These are phyloP conservation scores for Gymnothorax javanicus DNA, from an alignment of 2,797 vertebrate genomes.

Conservation along the genomic window DNA sequence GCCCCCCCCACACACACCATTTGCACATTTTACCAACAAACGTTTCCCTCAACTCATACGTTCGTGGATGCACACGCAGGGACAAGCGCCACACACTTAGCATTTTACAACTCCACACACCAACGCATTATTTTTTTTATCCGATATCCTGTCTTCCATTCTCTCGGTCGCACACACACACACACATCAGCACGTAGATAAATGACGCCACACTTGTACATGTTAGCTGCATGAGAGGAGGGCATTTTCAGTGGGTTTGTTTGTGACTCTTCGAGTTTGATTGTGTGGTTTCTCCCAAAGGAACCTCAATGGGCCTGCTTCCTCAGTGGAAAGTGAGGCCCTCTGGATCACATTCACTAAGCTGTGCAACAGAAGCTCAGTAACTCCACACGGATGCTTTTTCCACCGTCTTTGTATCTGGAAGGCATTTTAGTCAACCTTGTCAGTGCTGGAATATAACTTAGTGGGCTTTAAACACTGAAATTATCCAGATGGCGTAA, in stretches of 20 bases:
- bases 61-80: not conserved
- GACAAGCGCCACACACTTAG: slow-evolving; percentile 38
- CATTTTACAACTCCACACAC: slow-evolving; percentile 34
- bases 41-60: slow-evolving; percentile 23
- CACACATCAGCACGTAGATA: not conserved
- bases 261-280: slow-evolving; percentile 9
- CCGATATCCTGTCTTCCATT: slow-evolving; percentile 24
- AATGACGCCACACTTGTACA: slow-evolving; percentile 9
- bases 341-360: slow-evolving; percentile 14
- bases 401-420: slow-evolving; percentile 17
- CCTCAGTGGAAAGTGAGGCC: not conserved
- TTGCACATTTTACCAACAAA: not conserved
- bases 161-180: slow-evolving; percentile 24
- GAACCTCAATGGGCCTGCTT: not conserved
- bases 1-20: not conserved
- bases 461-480: slow-evolving; percentile 13
- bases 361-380: slow-evolving; percentile 12
- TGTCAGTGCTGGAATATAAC: slow-evolving; percentile 17
- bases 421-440: not conserved
- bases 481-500: slow-evolving; percentile 19
- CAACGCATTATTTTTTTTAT: not conserved
- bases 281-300: slow-evolving; percentile 9
- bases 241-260: not conserved
- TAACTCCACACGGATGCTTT: slow-evolving; percentile 9
- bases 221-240: not conserved